These are phyloP conservation scores for Dusona sp. DNA, from an alignment of 2,888 invertebrate genomes.

Conservation along the genomic window DNA sequence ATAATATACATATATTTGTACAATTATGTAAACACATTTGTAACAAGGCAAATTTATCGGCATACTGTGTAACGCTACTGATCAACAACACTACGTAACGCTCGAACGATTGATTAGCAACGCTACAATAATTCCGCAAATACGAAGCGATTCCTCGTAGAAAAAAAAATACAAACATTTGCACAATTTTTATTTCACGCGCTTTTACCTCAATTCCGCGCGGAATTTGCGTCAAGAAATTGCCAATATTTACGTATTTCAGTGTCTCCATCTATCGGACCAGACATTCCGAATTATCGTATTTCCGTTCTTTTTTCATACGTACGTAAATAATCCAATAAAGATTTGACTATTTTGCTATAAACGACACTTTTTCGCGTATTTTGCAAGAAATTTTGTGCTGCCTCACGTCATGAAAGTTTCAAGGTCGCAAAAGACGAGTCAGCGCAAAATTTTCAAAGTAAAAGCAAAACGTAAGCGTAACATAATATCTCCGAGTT, in stretches of 20 bases:
- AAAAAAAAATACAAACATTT: background rate
- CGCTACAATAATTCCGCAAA: constrained; percentile 40
- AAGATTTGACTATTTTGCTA: background rate
- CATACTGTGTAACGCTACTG: background rate
- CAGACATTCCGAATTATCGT: background rate
- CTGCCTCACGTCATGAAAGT: background rate
- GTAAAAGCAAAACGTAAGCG: constrained; percentile 51
- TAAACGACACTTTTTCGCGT: background rate
- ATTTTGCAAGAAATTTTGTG: background rate
- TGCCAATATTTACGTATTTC: background rate
- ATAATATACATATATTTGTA: background rate
- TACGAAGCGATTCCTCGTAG: constrained; percentile 25
- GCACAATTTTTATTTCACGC: background rate
- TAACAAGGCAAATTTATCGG: background rate
- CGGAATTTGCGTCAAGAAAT: background rate
- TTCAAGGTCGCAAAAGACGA: constrained; percentile 14
- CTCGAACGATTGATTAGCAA: constrained; percentile 18
- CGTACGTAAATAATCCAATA: background rate
- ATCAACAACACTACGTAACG: constrained; percentile 13
- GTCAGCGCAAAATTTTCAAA: constrained; percentile 16
- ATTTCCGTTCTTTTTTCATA: background rate
- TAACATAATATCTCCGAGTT: constrained; percentile 30
- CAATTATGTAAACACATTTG: background rate
- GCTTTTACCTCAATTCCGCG: background rate
- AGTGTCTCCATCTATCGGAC: background rate